Evolutionary conservation across 1,140 invertebrate species (phyloP).

Genomic region (Pogonomyrmex californicus): DNA sequence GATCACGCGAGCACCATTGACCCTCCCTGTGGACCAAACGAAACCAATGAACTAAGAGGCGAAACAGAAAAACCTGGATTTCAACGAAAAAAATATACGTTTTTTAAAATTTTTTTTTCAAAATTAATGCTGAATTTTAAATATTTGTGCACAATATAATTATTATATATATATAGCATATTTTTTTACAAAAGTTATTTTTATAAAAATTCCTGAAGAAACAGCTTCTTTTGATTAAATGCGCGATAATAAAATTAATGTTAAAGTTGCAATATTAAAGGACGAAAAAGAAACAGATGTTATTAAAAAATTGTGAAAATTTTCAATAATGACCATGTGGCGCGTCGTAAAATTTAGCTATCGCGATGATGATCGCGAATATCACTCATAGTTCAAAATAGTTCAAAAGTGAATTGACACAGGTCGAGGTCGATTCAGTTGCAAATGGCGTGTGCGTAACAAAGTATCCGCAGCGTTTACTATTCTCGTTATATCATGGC

Average conservation of each 20-base stretch:
- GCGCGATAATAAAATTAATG: background rate
- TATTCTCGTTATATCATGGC: slow-evolving; percentile 59
- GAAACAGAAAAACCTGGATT: background rate
- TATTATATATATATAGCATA: background rate
- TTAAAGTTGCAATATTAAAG: background rate
- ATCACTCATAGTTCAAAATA: slow-evolving; percentile 26
- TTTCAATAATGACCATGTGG: background rate
- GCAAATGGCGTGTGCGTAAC: slow-evolving; percentile 59
- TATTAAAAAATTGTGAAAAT: background rate
- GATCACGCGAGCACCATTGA: slow-evolving; percentile 31
- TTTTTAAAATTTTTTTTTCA: background rate
- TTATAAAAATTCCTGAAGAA: background rate
- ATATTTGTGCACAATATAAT: background rate
- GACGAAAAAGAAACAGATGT: background rate
- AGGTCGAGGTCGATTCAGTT: slow-evolving; percentile 46
- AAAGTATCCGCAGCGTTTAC: slow-evolving; percentile 65
- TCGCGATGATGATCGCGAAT: background rate
- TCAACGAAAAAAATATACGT: background rate
- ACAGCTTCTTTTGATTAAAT: background rate
- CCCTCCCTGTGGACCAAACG: slow-evolving; percentile 13
- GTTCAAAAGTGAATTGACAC: slow-evolving; percentile 37
- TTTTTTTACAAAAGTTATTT: background rate
- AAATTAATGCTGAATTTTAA: background rate
- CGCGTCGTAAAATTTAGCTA: background rate
- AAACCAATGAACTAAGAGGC: background rate